Evolutionary conservation across 2,888 invertebrate genomes (phyloP).

Genomic region (Dicranocentrus wangi): DNA sequence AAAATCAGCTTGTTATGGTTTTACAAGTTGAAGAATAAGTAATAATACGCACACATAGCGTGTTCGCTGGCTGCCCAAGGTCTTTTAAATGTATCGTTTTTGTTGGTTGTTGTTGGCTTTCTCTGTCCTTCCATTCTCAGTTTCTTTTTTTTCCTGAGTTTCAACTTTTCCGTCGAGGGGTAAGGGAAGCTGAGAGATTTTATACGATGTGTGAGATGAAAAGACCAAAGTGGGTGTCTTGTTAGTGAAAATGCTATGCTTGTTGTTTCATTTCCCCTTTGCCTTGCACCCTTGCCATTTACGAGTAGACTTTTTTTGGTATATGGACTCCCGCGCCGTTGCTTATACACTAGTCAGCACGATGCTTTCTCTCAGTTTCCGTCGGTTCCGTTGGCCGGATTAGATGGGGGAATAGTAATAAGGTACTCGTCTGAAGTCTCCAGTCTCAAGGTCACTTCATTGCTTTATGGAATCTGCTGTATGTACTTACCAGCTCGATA

Average conservation of each 20-base stretch:
- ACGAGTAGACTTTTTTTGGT: not conserved
- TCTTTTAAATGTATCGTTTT: not conserved
- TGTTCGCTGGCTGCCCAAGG: not conserved
- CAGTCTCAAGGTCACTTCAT: conserved; percentile 25
- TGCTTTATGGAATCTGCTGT: not conserved
- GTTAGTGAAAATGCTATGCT: not conserved
- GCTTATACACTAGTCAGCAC: no score
- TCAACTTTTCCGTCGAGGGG: not conserved
- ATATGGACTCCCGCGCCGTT: no score
- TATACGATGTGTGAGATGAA: not conserved
- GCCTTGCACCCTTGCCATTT: not conserved
- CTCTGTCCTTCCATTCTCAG: no score
- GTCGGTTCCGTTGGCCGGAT: not conserved
- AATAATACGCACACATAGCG: not conserved
- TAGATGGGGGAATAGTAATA: not conserved
- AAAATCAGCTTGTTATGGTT: no score
- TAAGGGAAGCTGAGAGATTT: not conserved
- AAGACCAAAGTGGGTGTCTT: not conserved
- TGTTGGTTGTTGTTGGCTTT: not conserved
- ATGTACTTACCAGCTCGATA: not conserved
- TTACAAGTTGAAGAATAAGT: not conserved
- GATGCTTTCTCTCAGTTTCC: conserved; percentile 2
- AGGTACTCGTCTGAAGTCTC: not conserved
- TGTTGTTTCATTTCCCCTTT: not conserved
- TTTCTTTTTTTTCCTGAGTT: no score